Percentiles rank a stretch among this genome's conserved stretches.
Evolutionary conservation across 2,113 vertebrate species (phyloP).

Genomic region (Sitta europaea): DNA sequence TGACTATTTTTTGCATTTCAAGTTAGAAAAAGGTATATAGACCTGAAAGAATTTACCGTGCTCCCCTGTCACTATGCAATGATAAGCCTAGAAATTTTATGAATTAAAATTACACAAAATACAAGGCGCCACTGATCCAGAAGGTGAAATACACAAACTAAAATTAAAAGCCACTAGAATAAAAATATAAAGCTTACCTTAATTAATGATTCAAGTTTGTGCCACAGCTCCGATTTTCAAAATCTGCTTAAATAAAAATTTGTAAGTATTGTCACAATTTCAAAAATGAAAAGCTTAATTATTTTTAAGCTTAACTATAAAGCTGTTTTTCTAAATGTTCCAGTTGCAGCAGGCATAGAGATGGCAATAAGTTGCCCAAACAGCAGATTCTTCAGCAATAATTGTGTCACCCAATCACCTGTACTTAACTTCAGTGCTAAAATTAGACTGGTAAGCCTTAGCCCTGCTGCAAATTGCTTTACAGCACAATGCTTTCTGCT

Average conservation of each 20-base stretch:
- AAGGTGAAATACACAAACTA: neutral
- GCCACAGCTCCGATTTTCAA: neutral
- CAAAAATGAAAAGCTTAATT: neutral
- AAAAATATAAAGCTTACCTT: neutral
- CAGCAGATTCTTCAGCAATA: neutral
- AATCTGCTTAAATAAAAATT: neutral
- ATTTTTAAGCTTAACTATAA: neutral
- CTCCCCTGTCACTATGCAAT: neutral
- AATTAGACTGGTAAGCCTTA: neutral
- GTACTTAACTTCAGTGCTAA: neutral
- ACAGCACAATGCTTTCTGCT: neutral
- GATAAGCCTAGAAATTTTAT: neutral
- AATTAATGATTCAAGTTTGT: neutral
- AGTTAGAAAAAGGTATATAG: neutral
- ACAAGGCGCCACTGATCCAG: neutral
- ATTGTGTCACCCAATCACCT: neutral
- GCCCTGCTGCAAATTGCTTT: neutral
- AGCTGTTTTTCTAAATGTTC: neutral
- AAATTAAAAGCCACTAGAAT: neutral
- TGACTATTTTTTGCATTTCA: neutral
- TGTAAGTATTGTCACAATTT: neutral
- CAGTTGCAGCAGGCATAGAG: neutral
- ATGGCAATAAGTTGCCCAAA: neutral
- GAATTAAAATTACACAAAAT: neutral
- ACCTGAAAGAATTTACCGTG: neutral